Evolutionary conservation across 2,888 invertebrate species (phyloP).

Genomic region (Osmoderma eremita): DNA sequence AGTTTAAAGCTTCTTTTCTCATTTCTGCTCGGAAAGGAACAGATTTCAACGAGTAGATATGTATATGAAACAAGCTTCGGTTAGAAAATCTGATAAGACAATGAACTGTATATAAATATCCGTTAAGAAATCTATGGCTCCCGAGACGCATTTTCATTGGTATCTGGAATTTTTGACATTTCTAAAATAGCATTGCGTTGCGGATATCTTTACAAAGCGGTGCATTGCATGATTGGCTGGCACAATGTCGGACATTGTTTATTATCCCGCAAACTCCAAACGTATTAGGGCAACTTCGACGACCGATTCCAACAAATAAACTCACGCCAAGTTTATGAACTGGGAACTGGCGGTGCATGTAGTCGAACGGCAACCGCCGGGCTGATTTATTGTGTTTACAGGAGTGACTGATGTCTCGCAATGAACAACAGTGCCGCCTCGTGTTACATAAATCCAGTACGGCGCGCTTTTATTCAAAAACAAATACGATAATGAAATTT

Average conservation of each 20-base stretch:
- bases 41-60: too few relatives aligned
- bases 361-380: constrained; percentile 50
- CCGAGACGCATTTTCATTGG: too few relatives aligned
- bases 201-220: background rate
- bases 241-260: constrained; percentile 55
- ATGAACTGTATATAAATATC: too few relatives aligned
- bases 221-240: constrained; percentile 30
- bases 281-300: constrained; percentile 60
- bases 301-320: constrained; percentile 61
- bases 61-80: too few relatives aligned
- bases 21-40: too few relatives aligned
- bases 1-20: too few relatives aligned
- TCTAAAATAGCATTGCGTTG: too few relatives aligned
- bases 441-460: constrained; percentile 61
- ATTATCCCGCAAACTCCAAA: constrained; percentile 60
- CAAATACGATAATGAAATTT: constrained; percentile 11
- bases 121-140: too few relatives aligned
- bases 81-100: too few relatives aligned
- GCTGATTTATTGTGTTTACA: constrained; percentile 61
- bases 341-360: constrained; percentile 56
- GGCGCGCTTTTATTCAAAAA: constrained; percentile 37
- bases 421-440: constrained; percentile 62
- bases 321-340: constrained; percentile 60
- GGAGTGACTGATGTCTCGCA: constrained; percentile 62
- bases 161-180: too few relatives aligned